These are phyloP conservation scores for Agrochola lychnidis DNA, from an alignment of 2,888 invertebrate genomes.

Conservation along the genomic window DNA sequence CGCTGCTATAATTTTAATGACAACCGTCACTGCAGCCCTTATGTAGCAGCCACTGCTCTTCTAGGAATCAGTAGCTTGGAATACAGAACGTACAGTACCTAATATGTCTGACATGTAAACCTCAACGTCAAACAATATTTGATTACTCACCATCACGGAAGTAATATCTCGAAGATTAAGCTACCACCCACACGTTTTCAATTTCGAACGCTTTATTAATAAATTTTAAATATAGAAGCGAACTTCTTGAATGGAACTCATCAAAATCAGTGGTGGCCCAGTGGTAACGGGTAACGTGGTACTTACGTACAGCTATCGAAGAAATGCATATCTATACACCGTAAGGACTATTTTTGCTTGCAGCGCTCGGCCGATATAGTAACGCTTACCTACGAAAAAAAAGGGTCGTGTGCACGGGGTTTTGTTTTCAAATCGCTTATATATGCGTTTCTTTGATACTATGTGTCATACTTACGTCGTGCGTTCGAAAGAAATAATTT, in stretches of 20 bases:
- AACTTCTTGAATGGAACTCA: conserved; percentile 74
- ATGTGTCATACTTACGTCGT: too few relatives aligned
- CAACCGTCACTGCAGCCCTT: neutral
- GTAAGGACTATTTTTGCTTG: too few relatives aligned
- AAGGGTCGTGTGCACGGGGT: too few relatives aligned
- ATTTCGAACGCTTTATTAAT: conserved; percentile 33
- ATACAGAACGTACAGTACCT: too few relatives aligned
- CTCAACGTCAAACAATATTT: conserved; percentile 9
- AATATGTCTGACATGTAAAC: neutral
- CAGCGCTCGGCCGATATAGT: too few relatives aligned
- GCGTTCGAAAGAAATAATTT: neutral
- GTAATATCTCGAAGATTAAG: conserved; percentile 18
- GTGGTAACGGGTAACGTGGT: too few relatives aligned
- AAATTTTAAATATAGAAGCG: conserved; percentile 68
- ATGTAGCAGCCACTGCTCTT: neutral
- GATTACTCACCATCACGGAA: neutral
- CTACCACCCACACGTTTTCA: conserved; percentile 9
- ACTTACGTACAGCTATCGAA: too few relatives aligned
- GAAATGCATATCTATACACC: too few relatives aligned
- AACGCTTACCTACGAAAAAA: too few relatives aligned
- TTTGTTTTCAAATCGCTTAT: too few relatives aligned
- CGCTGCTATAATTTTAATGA: neutral
- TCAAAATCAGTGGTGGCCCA: neutral
- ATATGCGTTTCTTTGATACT: too few relatives aligned
- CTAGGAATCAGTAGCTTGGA: too few relatives aligned